phyloP scores from a whole-genome alignment of 2,113 vertebrate species.

The Corythoichthys haematopterus region DNA sequence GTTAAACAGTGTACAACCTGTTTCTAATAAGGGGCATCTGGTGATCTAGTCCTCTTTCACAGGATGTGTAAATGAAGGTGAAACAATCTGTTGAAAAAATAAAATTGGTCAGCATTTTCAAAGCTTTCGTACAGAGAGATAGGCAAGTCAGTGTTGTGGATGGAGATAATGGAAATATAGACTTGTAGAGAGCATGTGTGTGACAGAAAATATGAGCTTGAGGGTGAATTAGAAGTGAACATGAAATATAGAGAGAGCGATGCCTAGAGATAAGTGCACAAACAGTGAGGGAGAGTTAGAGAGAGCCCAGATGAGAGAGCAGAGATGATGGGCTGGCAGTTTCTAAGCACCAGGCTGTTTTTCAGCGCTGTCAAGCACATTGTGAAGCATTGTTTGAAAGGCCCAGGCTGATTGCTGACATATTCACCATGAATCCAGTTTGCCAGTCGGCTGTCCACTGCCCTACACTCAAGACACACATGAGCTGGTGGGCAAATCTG shows the following conservation, averaged over 20 bases:
- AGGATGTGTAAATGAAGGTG: constrained; percentile 19
- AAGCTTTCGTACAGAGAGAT: constrained; percentile 14
- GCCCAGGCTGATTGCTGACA: constrained; percentile 69
- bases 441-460: constrained; percentile 60
- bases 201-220: constrained; percentile 51
- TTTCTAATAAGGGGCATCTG: constrained; percentile 58
- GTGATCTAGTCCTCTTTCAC: constrained; percentile 55
- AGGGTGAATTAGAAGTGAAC: constrained; percentile 56
- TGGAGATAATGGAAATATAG: constrained; percentile 20
- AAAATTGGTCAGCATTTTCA: constrained; percentile 14
- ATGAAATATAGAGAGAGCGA: constrained; percentile 51
- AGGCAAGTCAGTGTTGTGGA: constrained; percentile 17
- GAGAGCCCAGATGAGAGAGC: constrained; percentile 69
- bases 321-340: constrained; percentile 70
- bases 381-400: constrained; percentile 73
- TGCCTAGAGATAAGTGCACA: constrained; percentile 46
- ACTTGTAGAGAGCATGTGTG: constrained; percentile 33
- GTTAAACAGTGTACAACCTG: constrained; percentile 53
- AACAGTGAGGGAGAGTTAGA: constrained; percentile 41
- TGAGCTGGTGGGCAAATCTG: constrained; percentile 9
- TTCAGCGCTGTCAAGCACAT: constrained; percentile 73
- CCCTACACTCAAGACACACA: constrained; percentile 48
- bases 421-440: constrained; percentile 68
- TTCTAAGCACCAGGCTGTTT: constrained; percentile 69
- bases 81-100: constrained; percentile 11